Percentiles rank a stretch among this genome's conserved stretches.
phyloP scores from a whole-genome alignment of 2,888 invertebrate genomes.

The Drosophila kambysellisi region DNA sequence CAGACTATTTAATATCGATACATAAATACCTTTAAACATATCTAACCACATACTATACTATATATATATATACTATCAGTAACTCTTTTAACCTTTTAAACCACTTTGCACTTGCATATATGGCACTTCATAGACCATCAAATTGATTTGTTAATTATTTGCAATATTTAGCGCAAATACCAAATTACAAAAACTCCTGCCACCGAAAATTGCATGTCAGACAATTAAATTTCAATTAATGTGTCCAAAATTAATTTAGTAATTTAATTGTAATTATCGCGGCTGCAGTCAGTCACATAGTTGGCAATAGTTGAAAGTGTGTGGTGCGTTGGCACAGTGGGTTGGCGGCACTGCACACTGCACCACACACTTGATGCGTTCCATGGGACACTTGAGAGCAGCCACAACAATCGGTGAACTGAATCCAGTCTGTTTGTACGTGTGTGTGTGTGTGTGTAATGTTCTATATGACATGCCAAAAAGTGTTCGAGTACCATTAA shows the following conservation, averaged over 20 bases:
- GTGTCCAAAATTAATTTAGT: slow-evolving; percentile 67
- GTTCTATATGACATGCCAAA: slow-evolving; percentile 77
- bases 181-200: slow-evolving; percentile 18
- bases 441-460: slow-evolving; percentile 27
- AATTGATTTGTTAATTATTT: slow-evolving; percentile 72
- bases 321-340: slow-evolving; percentile 27
- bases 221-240: slow-evolving; percentile 75
- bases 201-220: slow-evolving; percentile 46
- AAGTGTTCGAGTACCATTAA: slow-evolving; percentile 78
- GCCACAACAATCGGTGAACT: slow-evolving; percentile 62
- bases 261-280: slow-evolving; percentile 51
- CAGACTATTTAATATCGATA: slow-evolving; percentile 35
- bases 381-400: slow-evolving; percentile 56
- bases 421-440: slow-evolving; percentile 33
- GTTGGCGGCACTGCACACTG: slow-evolving; percentile 7
- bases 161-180: slow-evolving; percentile 41
- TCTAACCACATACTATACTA: background rate
- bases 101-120: slow-evolving; percentile 25
- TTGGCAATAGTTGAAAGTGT: slow-evolving; percentile 39
- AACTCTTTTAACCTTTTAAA: background rate
- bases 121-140: slow-evolving; percentile 53
- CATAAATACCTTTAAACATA: slow-evolving; percentile 31
- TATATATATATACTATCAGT: slow-evolving; percentile 1
- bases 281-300: slow-evolving; percentile 33
- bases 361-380: slow-evolving; percentile 44